Evolutionary conservation across 1,140 invertebrate species (phyloP).

Genomic region (Lordiphosa clarofinis): DNA sequence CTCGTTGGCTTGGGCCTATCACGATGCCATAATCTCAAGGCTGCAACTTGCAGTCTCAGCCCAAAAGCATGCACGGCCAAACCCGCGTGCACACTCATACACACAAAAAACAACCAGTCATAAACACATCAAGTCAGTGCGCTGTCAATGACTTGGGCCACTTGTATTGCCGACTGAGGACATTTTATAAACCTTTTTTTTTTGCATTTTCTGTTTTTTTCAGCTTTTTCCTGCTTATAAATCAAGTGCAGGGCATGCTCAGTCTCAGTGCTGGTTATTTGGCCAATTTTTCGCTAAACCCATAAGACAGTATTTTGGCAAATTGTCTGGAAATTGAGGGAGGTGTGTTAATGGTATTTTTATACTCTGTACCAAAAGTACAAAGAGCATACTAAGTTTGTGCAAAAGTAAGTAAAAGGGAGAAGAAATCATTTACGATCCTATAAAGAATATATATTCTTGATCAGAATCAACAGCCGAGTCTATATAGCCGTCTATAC

Average conservation of each 20-base stretch:
- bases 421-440: too few species aligned
- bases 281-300: background rate
- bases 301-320: too few species aligned
- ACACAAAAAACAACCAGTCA: conserved; percentile 9
- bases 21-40: conserved; percentile 41
- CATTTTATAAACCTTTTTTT: conserved; percentile 57
- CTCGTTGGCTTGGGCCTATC: conserved; percentile 43
- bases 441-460: too few species aligned
- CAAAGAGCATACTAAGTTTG: too few species aligned
- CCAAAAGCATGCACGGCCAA: conserved; percentile 56
- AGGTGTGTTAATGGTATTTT: too few species aligned
- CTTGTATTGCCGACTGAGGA: conserved; percentile 50
- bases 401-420: too few species aligned
- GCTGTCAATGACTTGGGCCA: conserved; percentile 65
- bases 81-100: conserved; percentile 8
- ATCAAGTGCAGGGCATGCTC: conserved; percentile 22
- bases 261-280: conserved; percentile 2
- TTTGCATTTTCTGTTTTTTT: conserved; percentile 11
- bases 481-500: too few species aligned
- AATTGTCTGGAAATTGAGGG: too few species aligned
- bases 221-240: conserved; percentile 37
- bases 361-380: too few species aligned
- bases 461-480: too few species aligned
- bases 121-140: conserved; percentile 69
- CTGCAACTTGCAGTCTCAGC: conserved; percentile 37